Percentiles rank a stretch among this genome's conserved stretches.
Evolutionary conservation across 2,113 vertebrate genomes (phyloP).

Genomic region (Procavia capensis): DNA sequence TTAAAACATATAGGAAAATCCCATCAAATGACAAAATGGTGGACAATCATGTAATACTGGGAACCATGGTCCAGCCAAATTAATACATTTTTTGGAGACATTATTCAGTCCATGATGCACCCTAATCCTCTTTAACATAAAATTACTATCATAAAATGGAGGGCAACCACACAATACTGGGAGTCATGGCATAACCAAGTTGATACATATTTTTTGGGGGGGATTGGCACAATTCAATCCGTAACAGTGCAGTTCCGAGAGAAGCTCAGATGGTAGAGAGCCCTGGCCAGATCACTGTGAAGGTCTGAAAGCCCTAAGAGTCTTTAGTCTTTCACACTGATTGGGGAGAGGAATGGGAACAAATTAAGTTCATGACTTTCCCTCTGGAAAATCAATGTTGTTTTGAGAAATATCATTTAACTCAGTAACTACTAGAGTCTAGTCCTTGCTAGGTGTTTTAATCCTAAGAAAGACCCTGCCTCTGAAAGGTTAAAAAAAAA

Average conservation of each 20-base stretch:
- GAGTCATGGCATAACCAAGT: no score
- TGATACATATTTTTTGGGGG: no score
- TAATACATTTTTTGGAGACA: no score
- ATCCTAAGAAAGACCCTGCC: background rate
- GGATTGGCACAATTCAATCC: no score
- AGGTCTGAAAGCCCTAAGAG: conserved; percentile 40
- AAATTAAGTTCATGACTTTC: conserved; percentile 46
- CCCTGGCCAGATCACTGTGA: conserved; percentile 2
- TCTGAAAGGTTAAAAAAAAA: conserved; percentile 41
- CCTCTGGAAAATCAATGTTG: background rate
- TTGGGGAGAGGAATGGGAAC: background rate
- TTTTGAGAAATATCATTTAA: conserved; percentile 53
- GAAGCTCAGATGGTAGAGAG: background rate
- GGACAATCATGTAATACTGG: no score
- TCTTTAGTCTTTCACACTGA: conserved; percentile 25
- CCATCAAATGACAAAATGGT: no score
- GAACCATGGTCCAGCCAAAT: no score
- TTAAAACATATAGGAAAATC: no score
- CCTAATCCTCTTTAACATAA: no score
- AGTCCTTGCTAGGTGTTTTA: background rate
- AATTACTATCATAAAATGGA: no score
- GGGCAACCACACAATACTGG: no score
- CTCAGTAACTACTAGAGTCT: background rate
- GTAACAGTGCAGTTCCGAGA: conserved; percentile 38
- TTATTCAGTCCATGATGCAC: no score